These are phyloP conservation scores for Paradisaea rubra DNA, from an alignment of 2,113 vertebrate genomes.

Conservation along the genomic window DNA sequence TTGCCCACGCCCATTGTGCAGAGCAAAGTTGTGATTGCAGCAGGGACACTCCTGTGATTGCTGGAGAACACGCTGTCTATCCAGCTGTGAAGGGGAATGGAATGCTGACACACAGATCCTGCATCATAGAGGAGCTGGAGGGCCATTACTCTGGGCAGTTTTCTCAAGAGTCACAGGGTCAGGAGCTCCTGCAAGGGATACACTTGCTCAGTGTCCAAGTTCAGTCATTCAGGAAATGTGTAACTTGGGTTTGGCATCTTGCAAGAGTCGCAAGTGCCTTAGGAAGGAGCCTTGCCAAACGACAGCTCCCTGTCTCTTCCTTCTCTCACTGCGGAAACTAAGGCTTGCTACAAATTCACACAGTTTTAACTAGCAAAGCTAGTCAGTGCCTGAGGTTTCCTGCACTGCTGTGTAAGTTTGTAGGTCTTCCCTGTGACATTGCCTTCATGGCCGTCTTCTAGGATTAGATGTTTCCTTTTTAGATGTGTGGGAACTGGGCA, in stretches of 20 bases:
- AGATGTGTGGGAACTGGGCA: neutral
- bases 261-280: neutral
- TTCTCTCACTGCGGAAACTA: neutral
- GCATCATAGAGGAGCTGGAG: neutral
- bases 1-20: fast-evolving
- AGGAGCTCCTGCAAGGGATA: neutral
- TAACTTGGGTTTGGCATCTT: neutral
- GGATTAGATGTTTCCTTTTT: neutral
- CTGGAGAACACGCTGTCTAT: neutral
- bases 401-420: neutral
- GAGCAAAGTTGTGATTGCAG: neutral
- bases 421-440: neutral
- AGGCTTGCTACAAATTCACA: neutral
- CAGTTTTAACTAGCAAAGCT: neutral
- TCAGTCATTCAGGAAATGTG: neutral
- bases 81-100: neutral
- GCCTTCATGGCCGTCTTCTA: neutral
- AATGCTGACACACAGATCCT: neutral
- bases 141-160: neutral
- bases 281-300: neutral
- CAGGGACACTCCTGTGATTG: neutral
- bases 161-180: neutral
- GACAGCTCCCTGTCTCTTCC: neutral
- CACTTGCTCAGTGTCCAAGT: neutral
- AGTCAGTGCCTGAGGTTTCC: neutral